Percentiles rank a stretch among this genome's conserved stretches.
Conservation (phyloP, 1,140 invertebrate genomes). For the Drosophila asahinai region DNA sequence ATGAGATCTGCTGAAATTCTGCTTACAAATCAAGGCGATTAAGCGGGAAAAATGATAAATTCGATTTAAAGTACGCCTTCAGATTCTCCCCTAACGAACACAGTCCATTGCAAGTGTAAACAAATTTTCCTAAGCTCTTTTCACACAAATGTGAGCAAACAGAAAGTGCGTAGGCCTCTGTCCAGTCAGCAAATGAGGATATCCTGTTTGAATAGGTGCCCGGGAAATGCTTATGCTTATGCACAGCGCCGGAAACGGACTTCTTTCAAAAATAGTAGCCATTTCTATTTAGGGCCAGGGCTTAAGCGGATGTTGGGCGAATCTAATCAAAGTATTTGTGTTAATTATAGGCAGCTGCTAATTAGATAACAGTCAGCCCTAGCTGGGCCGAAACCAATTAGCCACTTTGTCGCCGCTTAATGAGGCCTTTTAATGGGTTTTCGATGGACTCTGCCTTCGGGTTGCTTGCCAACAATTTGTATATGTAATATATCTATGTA, state of each 20-base stretch:
- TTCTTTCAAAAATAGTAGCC: constrained; percentile 3
- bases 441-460: constrained; percentile 32
- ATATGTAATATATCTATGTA: constrained; percentile 1
- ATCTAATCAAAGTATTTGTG: constrained; percentile 48
- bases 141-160: constrained; percentile 42
- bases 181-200: constrained; percentile 51
- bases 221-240: neutral
- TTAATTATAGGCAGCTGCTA: constrained; percentile 38
- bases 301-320: constrained; percentile 17
- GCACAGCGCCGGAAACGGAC: constrained; percentile 16
- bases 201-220: constrained; percentile 29
- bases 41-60: constrained; percentile 26
- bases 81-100: too few species aligned
- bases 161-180: constrained; percentile 15
- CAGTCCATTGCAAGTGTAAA: constrained; percentile 17
- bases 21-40: constrained; percentile 44
- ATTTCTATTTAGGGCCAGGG: constrained; percentile 1
- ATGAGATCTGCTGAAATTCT: neutral
- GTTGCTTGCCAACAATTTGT: constrained; percentile 3
- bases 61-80: constrained; percentile 10
- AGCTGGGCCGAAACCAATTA: constrained; percentile 42
- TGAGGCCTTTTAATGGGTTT: constrained; percentile 38
- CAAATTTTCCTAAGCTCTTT: constrained; percentile 24
- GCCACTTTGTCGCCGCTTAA: constrained; percentile 52
- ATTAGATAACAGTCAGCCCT: constrained; percentile 31